Percentiles rank a stretch among this genome's conserved stretches.
Conservation (phyloP, 2,888 invertebrate genomes). For the Sisyra terminalis region DNA sequence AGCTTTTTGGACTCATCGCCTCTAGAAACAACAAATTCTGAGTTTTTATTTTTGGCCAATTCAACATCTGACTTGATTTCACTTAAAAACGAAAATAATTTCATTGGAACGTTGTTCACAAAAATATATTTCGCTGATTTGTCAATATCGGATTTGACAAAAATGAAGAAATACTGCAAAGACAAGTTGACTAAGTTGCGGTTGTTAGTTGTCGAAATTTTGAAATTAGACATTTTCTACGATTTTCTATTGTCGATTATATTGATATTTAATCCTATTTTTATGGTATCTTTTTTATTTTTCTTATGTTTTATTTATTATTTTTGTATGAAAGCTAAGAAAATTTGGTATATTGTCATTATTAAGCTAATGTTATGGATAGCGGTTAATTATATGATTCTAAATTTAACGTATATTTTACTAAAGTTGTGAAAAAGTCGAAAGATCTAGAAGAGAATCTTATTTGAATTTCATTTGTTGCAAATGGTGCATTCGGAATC, state of each 20-base stretch:
- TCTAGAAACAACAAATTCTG: too few species aligned
- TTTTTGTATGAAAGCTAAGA: conserved; percentile 2
- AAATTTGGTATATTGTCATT: conserved; percentile 4
- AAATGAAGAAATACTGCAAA: not conserved
- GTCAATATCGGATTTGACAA: not conserved
- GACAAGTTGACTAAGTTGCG: conserved; percentile 1
- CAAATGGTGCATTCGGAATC: too few species aligned
- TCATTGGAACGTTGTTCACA: not conserved
- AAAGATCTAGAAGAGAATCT: too few species aligned
- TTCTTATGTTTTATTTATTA: conserved; percentile 2
- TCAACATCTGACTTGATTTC: too few species aligned
- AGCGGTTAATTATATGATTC: conserved; percentile 1
- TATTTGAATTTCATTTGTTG: too few species aligned
- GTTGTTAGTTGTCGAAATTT: not conserved
- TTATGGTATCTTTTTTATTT: conserved; percentile 1
- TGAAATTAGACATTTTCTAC: conserved; percentile 2
- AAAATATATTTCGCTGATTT: too few species aligned
- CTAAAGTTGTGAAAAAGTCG: too few species aligned
- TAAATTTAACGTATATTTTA: not conserved
- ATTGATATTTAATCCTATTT: conserved; percentile 3
- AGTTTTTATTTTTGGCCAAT: too few species aligned
- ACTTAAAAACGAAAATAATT: conserved; percentile 1
- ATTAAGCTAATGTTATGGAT: conserved; percentile 3
- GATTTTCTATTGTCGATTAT: conserved; percentile 2
- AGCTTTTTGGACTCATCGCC: too few species aligned